Conservation (phyloP, 2,797 vertebrate genomes). For the Clarias laeviceps region DNA sequence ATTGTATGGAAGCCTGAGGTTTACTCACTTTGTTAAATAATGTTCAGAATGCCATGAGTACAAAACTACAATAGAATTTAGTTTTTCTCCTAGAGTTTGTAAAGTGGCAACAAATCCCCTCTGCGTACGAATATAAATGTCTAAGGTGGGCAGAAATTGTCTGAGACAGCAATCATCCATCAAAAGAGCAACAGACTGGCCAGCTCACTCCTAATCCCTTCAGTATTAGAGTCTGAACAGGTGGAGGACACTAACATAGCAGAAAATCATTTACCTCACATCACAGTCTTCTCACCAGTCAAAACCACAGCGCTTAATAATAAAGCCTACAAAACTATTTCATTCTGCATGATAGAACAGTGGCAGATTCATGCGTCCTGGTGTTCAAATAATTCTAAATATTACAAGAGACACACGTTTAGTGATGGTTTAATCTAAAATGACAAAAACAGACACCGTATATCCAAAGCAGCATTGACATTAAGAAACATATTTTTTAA, state of each 20-base stretch:
- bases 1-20: background rate
- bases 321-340: background rate
- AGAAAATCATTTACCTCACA: constrained; percentile 11
- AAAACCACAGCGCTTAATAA: background rate
- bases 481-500: background rate
- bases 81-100: background rate
- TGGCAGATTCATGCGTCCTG: background rate
- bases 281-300: constrained; percentile 1
- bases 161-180: constrained; percentile 20
- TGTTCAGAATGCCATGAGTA: background rate
- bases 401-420: background rate
- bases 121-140: constrained; percentile 24
- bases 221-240: constrained; percentile 14
- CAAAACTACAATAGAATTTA: background rate
- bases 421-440: background rate
- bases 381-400: background rate
- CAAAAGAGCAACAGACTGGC: constrained; percentile 15
- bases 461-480: background rate
- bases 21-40: background rate
- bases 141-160: constrained; percentile 20
- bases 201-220: background rate
- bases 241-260: background rate
- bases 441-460: background rate
- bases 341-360: background rate
- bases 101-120: constrained; percentile 9